Evolutionary conservation across 2,888 invertebrate genomes (phyloP), one percentile per base, ranked within the genome.

Genomic region (Pterobdella sp.): DNA sequence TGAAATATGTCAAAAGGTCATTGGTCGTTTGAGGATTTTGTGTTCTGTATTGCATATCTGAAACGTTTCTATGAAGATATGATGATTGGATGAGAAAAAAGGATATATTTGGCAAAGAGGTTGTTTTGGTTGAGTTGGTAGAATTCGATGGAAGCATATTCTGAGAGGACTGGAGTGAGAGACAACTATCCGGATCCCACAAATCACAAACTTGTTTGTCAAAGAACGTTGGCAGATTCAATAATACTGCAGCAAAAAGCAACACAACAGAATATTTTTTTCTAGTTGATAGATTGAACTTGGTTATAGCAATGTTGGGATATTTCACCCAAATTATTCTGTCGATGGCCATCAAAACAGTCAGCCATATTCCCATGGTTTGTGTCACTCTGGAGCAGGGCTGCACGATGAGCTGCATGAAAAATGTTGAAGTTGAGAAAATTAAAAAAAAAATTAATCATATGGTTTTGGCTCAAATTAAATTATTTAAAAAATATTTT

Each of bases 281-380:
- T 0, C 77, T 68, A 10, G 65, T 74, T 22, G 49, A 35, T 26
- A 36, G 34, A 42, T 70, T 76, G 74, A 77, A 75, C 2, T 75
- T 35, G 3, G 66, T 22, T 0, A 73, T 76, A 1, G 77, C 77
- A 7, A 63, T 49, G 31, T 75, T 65, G 2, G 77, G 77, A 34
- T 60, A 31, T 67, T 77, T 76, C 26, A 77, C 77, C 68, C 76
- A 77, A 29, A 73, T 67, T 49, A 71, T 77, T 2, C 77, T 67
- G 68, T 77, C 77, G 26, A 76, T 66, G 32, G 77, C 77, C 2
- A 77, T 77, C 36, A 76, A 63, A 3, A 76, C 75, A 68, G 77
- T 75, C 76, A 77, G 75, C 74, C 76, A 77, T 42, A 77, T 77
- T n/a, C 74, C 71, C 26, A 76, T 72, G 29, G 77, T 73, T 68